These are phyloP conservation scores for Herpetotheres cachinnans DNA, from an alignment of 2,113 vertebrate genomes.

Conservation along the genomic window DNA sequence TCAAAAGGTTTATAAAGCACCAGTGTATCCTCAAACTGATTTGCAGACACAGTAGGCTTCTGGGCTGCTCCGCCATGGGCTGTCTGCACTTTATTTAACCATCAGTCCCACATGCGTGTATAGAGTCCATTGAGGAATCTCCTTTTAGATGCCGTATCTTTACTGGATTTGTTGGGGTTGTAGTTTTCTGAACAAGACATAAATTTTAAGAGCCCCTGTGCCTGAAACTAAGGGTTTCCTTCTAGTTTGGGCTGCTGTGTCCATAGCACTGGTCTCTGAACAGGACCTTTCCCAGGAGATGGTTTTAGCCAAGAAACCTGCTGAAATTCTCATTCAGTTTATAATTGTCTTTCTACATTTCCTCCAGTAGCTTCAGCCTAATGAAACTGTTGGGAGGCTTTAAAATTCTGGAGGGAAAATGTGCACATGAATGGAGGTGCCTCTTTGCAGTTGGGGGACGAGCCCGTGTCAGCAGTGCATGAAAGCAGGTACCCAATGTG, in stretches of 20 bases:
- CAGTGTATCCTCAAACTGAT: neutral
- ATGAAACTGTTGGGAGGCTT: neutral
- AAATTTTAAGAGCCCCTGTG: neutral
- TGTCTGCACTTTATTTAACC: neutral
- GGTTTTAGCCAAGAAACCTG: neutral
- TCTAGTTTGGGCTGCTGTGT: neutral
- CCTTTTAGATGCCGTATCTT: neutral
- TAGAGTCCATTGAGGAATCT: neutral
- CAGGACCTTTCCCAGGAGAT: neutral
- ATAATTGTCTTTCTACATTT: neutral
- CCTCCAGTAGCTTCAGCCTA: neutral
- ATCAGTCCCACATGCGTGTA: fast-evolving
- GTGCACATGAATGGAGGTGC: fast-evolving
- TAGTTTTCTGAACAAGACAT: neutral
- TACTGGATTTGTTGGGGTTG: neutral
- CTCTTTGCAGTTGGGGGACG: neutral
- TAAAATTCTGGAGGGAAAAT: no score
- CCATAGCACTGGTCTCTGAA: neutral
- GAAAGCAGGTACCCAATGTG: fast-evolving
- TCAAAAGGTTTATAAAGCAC: neutral
- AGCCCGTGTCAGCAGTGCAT: neutral
- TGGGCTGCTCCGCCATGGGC: neutral
- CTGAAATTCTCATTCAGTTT: neutral
- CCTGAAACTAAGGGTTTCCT: neutral
- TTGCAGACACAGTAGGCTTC: neutral